Evolutionary conservation across 2,888 invertebrate species (phyloP).

Genomic region (Malthinus seriepunctatus): DNA sequence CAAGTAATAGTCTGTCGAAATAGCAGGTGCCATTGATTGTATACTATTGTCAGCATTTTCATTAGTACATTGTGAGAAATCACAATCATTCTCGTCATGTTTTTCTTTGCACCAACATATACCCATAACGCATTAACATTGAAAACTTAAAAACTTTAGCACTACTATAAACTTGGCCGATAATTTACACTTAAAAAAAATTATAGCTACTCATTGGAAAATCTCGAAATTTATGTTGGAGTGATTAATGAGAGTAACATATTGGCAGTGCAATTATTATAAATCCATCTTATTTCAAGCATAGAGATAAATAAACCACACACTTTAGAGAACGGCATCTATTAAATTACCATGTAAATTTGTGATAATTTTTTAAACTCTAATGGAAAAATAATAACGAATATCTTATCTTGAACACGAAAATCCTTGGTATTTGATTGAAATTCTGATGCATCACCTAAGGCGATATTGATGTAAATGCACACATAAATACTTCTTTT

Average conservation of each 20-base stretch:
- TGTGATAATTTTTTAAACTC: too few species aligned
- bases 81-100: conserved; percentile 58
- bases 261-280: conserved; percentile 35
- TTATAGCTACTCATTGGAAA: not conserved
- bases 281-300: conserved; percentile 14
- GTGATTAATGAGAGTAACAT: conserved; percentile 45
- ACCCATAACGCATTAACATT: conserved; percentile 64
- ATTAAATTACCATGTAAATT: conserved; percentile 3
- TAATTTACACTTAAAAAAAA: conserved; percentile 17
- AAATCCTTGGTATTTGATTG: too few species aligned
- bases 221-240: conserved; percentile 44
- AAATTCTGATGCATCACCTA: too few species aligned
- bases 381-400: too few species aligned
- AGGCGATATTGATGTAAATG: too few species aligned
- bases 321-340: conserved; percentile 14
- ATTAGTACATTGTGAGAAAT: conserved; percentile 46
- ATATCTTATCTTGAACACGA: too few species aligned
- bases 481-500: too few species aligned
- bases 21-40: conserved; percentile 45
- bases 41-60: conserved; percentile 34
- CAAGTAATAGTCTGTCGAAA: conserved; percentile 40
- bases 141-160: conserved; percentile 11
- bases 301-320: conserved; percentile 13
- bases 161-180: too few species aligned
- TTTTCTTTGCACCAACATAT: conserved; percentile 76